Evolutionary conservation across 2,797 vertebrate genomes (phyloP).

Genomic region (Phoeniculus purpureus): DNA sequence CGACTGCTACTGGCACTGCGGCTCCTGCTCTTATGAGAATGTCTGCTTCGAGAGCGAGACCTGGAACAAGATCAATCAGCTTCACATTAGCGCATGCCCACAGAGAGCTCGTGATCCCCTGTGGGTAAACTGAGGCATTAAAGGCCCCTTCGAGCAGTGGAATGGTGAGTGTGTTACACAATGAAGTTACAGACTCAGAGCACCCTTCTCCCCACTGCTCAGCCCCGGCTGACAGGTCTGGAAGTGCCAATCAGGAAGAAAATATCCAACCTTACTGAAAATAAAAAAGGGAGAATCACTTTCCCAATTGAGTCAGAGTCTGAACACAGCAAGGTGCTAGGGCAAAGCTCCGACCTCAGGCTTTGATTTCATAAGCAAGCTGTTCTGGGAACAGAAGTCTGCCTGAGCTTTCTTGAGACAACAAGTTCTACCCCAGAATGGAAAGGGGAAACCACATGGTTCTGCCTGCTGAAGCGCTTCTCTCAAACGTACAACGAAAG

Average conservation of each 20-base stretch:
- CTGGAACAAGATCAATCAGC: slow-evolving; percentile 69
- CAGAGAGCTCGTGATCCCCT: fast-evolving
- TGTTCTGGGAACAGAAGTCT: not conserved
- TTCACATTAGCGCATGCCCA: not conserved
- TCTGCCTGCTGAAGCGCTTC: not conserved
- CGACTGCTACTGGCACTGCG: slow-evolving; percentile 89
- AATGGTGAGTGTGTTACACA: fast-evolving
- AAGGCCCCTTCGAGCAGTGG: not conserved
- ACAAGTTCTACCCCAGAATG: not conserved
- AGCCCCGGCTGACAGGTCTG: not conserved
- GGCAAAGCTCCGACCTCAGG: not conserved
- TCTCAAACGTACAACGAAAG: not conserved
- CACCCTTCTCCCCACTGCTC: not conserved
- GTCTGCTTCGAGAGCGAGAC: slow-evolving; percentile 93
- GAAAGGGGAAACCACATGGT: not conserved
- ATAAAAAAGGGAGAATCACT: not conserved
- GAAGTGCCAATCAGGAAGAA: not conserved
- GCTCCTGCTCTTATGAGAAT: slow-evolving; percentile 93
- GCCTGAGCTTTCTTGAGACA: not conserved
- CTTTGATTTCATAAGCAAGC: not conserved
- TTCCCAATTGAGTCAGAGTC: not conserved
- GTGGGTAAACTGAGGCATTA: not conserved
- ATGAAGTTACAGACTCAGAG: not conserved
- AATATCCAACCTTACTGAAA: not conserved
- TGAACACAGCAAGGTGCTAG: not conserved